Percentiles rank a stretch among this genome's conserved stretches.
Conservation (phyloP, 2,797 vertebrate genomes). For the Myiothlypis chrysogaster region DNA sequence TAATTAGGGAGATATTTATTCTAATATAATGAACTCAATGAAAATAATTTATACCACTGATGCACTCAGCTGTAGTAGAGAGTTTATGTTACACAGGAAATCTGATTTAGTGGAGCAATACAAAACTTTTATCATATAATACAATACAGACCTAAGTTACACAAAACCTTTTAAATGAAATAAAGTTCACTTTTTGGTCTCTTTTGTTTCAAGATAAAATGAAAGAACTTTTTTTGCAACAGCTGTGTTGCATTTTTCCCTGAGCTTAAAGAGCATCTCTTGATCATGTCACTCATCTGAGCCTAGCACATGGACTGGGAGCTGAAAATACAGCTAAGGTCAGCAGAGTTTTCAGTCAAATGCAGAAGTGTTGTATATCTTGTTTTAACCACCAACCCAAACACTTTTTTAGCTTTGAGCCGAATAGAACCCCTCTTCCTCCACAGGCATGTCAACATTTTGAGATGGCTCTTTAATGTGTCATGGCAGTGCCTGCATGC, state of each 20-base stretch:
- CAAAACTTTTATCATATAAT: neutral
- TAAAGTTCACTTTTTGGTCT: neutral
- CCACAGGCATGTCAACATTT: neutral
- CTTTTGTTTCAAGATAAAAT: neutral
- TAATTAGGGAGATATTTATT: neutral
- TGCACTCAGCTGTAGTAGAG: neutral
- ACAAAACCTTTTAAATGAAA: neutral
- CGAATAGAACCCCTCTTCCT: neutral
- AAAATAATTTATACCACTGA: neutral
- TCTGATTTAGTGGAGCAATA: neutral
- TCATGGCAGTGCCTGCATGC: neutral
- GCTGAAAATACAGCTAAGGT: neutral
- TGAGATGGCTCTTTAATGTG: neutral
- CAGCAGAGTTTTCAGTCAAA: neutral
- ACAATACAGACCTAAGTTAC: neutral
- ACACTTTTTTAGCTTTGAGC: neutral
- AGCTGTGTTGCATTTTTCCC: neutral
- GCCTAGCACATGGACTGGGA: neutral
- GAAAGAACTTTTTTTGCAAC: neutral
- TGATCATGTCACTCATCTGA: neutral
- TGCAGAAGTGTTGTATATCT: neutral
- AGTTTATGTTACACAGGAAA: neutral
- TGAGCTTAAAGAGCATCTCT: neutral
- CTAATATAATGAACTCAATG: neutral
- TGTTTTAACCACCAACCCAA: neutral